phyloP scores from a whole-genome alignment of 2,113 vertebrate species.

The Hyaena hyaena region DNA sequence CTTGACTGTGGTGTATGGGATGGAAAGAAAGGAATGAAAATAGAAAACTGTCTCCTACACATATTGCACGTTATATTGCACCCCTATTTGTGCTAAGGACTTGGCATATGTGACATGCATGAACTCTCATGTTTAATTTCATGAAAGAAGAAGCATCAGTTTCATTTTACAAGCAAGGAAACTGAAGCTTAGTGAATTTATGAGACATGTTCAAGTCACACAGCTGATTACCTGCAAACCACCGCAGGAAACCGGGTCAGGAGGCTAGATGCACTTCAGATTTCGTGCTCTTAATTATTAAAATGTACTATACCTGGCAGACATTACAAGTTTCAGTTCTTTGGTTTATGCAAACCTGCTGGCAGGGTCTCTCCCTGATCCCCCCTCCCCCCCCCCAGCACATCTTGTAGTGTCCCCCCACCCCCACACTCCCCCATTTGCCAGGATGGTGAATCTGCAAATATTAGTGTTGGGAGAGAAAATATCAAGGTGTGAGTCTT shows the following conservation, averaged over 20 bases:
- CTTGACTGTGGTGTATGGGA: background rate
- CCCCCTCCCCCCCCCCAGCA: no score
- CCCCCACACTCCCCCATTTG: background rate
- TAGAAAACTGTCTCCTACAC: background rate
- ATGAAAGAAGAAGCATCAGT: background rate
- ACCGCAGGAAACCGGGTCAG: background rate
- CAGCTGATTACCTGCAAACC: background rate
- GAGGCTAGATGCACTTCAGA: background rate
- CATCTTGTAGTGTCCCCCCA: accelerated
- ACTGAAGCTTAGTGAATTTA: background rate
- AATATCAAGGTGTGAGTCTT: background rate
- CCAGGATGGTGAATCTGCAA: background rate
- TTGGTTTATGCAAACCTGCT: background rate
- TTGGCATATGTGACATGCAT: background rate
- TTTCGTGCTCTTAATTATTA: background rate
- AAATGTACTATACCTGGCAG: background rate
- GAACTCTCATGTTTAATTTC: background rate
- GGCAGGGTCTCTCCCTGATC: background rate
- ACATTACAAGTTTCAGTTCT: background rate
- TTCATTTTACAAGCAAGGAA: background rate
- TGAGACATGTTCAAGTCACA: background rate
- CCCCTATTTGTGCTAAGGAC: background rate
- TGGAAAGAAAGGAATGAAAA: background rate
- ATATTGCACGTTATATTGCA: background rate
- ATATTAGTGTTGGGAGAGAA: background rate